Base-by-base conservation (phyloP, 2,888 invertebrate species). In the Leucoma salicis region DNA sequence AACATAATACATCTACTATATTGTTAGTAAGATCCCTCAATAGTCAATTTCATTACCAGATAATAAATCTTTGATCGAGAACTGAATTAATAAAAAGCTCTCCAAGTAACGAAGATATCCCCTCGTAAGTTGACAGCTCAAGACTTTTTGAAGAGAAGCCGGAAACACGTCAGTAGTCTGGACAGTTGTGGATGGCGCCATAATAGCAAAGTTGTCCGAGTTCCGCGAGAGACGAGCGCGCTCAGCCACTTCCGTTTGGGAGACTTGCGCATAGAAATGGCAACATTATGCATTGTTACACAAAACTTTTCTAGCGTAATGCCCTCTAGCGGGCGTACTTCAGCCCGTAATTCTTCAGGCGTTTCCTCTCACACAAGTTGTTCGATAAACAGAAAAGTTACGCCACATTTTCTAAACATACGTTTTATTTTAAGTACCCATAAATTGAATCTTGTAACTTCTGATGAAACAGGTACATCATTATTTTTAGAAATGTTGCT, bases 231-330 rank as follows among this genome's bases (percentile, higher is more conserved):
- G 69, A 63, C 63, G 65, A 59, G 70, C 63, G 69, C 75, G 72
- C 73, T 69, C 61, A 48, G 70, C 57, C 49, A 66, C 76, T 80
- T 86, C 87, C 86, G 83, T 71, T 51, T 65, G 74, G 75, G 76
- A 77, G 72, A 73, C 74, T 70, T 71, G 56, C 82, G 89, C 89
- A 89, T 89, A 89, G 74, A 85, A 88, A 89, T 87, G 82, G 86
- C 85, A 82, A 75, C 79, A 89, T 89, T 89, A 89, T 63, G 74
- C 73, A 85, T 88, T 88, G 86, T 88, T 82, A 84, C 70, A 71
- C 74, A 76, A 87, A 88, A 88, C 78, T 88, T 89, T 83, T 67
- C 66, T 70, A 72, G 77, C 74, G 67, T 80, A 83, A 82, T 84
- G 75, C 81, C 74, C 82, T 80, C 74, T 70, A 72, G 68, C 70